These are phyloP conservation scores for Papilio helenus DNA, from an alignment of 1,140 invertebrate genomes.

Conservation along the genomic window DNA sequence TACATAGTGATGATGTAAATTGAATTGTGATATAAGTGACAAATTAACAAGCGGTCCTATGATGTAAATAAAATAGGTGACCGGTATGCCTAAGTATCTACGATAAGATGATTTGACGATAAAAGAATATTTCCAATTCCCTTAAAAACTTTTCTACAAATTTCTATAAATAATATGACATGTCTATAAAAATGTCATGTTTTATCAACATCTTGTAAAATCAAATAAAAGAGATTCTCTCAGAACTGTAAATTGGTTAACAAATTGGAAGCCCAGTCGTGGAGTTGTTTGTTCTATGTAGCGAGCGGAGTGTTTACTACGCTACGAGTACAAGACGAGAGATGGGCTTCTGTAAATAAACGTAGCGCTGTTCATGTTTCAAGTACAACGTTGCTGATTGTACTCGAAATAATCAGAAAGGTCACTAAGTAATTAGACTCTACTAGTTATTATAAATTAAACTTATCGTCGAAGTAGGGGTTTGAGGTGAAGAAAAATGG, in stretches of 20 bases:
- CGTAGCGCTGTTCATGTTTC: conserved; percentile 11
- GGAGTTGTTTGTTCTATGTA: conserved; percentile 20
- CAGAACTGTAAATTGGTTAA: background rate
- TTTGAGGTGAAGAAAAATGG: too few relatives aligned
- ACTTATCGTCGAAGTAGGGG: background rate
- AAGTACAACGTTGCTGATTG: background rate
- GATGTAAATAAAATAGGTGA: background rate
- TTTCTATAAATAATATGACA: background rate
- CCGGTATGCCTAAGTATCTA: too few relatives aligned
- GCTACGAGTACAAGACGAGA: background rate
- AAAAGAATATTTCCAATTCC: background rate
- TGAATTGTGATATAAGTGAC: background rate
- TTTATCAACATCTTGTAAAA: conserved; percentile 1
- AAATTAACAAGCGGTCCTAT: background rate
- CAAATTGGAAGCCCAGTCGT: conserved; percentile 15
- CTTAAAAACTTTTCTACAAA: background rate
- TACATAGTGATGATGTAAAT: background rate
- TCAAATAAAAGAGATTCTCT: background rate
- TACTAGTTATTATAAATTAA: background rate
- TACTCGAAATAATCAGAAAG: conserved; percentile 6
- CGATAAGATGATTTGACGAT: background rate
- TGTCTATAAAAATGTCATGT: background rate
- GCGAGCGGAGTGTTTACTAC: conserved; percentile 8
- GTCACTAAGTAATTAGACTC: conserved; percentile 9
- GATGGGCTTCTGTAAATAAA: conserved; percentile 14